Base-by-base conservation (phyloP, 1,140 invertebrate genomes). In the Calephelis virginiensis region DNA sequence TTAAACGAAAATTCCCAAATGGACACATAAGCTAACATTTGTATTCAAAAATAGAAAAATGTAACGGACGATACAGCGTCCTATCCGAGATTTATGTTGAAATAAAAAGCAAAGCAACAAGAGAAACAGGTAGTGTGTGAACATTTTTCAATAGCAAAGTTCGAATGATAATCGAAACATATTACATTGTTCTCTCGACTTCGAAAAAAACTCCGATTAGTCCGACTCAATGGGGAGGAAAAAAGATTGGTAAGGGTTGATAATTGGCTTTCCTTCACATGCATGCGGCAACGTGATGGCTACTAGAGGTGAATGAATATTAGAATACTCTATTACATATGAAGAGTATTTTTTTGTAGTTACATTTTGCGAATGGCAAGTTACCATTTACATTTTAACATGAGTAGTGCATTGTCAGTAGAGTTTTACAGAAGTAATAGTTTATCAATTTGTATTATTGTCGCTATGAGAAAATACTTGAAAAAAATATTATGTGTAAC, bases 21-120 rank as follows among this genome's bases (percentile, higher is more conserved):
- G 53, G 53, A 56, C 56, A 59, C 37, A 59, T 12, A 59, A 59
- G 56, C 56, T 38, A 59, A 59, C 56, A 59, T 59, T 59, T 59
- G 56, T 59, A 59, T 59, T 59, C 56, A 17, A 38, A 59, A 59
- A 59, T 59, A 59, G 56, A 59, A 59, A 59, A 59, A 12, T 12
- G 56, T 59, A 8, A 43, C 40, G 28, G 28, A 11, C 50, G 56
- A 37, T 59, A 59, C 37, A 17, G 53, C 53, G 28, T 12, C 53
- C 17, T 12, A 59, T 59, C 12, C 53, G 53, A 59, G 53, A 59
- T 59, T 59, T 59, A 59, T 59, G 53, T 59, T 7, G 53, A 59
- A 59, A 59, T 7, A 59, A 59, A 59, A 59, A 59, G 17, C 53
- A 38, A 7, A 37, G 53, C 37, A 59, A 59, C 53, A 59, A 12